A percentile compares a stretch with the other conserved stretches of the same genome.
Evolutionary conservation across 2,797 vertebrate genomes (phyloP).

Genomic region (Coluber constrictor): DNA sequence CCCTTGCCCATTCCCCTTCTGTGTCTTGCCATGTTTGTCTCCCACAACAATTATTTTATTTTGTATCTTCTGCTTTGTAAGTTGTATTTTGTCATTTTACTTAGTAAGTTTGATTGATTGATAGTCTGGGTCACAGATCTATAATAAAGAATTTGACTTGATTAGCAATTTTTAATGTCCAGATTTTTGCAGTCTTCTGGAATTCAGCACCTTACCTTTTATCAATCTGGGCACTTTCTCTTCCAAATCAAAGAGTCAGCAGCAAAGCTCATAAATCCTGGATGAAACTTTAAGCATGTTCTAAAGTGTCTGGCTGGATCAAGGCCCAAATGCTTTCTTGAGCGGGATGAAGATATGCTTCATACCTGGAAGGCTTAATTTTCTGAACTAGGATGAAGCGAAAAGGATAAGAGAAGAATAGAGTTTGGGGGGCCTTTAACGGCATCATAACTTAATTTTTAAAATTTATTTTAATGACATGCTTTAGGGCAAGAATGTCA

Average conservation of each 20-base stretch:
- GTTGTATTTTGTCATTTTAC: not conserved
- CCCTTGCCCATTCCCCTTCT: not conserved
- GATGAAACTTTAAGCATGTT: conserved; percentile 8
- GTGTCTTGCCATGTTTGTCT: not conserved
- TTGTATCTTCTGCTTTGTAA: not conserved
- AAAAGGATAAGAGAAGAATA: not conserved
- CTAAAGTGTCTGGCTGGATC: conserved; percentile 11
- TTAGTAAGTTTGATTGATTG: not conserved
- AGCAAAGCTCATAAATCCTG: not conserved
- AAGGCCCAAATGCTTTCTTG: not conserved
- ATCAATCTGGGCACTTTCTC: not conserved
- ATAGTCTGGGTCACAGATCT: not conserved
- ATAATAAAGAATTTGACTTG: not conserved
- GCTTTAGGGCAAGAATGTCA: not conserved
- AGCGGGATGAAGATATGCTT: conserved; percentile 13
- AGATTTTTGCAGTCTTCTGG: not conserved
- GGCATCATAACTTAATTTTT: not conserved
- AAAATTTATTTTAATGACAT: conserved; percentile 6
- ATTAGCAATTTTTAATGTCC: not conserved
- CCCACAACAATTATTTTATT: not conserved
- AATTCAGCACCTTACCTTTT: not conserved
- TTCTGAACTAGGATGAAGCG: conserved; percentile 20
- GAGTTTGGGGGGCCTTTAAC: not conserved
- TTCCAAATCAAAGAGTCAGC: conserved; percentile 3
- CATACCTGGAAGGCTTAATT: not conserved